These are phyloP conservation scores for Papilio dardanus DNA, from an alignment of 1,140 invertebrate species.

Conservation along the genomic window DNA sequence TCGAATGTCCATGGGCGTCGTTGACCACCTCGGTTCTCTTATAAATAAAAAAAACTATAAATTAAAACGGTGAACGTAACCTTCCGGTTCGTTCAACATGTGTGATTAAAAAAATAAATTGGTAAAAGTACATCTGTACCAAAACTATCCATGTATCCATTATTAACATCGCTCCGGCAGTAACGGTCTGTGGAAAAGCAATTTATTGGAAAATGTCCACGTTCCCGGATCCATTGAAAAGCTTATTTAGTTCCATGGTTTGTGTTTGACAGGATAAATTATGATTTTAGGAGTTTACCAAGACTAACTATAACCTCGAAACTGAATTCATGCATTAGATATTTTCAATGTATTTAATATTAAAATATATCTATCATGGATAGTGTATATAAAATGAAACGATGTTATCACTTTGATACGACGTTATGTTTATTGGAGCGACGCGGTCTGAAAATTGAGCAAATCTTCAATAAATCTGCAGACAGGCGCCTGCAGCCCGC, in stretches of 20 bases:
- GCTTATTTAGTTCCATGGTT: slow-evolving; percentile 16
- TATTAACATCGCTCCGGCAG: neutral
- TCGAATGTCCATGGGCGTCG: too few relatives aligned
- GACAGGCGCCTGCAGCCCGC: neutral
- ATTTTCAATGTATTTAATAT: too few relatives aligned
- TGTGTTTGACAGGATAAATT: slow-evolving; percentile 23
- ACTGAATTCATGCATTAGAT: too few relatives aligned
- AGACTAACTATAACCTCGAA: neutral
- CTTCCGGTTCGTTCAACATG: too few relatives aligned
- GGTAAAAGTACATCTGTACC: too few relatives aligned
- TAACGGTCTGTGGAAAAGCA: neutral
- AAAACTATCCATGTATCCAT: neutral
- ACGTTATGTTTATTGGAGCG: slow-evolving; percentile 1
- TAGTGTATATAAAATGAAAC: neutral
- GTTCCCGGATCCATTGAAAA: slow-evolving; percentile 7
- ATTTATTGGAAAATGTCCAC: slow-evolving; percentile 23
- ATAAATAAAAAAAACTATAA: too few relatives aligned
- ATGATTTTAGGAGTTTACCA: slow-evolving; percentile 17
- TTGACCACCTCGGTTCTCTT: too few relatives aligned
- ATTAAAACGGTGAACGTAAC: too few relatives aligned
- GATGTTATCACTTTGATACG: neutral
- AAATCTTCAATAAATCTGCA: slow-evolving; percentile 20
- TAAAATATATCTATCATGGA: neutral
- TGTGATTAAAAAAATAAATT: too few relatives aligned
- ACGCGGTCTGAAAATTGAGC: slow-evolving; percentile 7